Conservation (phyloP, 2,797 vertebrate species). For the Sciaenops ocellatus region DNA sequence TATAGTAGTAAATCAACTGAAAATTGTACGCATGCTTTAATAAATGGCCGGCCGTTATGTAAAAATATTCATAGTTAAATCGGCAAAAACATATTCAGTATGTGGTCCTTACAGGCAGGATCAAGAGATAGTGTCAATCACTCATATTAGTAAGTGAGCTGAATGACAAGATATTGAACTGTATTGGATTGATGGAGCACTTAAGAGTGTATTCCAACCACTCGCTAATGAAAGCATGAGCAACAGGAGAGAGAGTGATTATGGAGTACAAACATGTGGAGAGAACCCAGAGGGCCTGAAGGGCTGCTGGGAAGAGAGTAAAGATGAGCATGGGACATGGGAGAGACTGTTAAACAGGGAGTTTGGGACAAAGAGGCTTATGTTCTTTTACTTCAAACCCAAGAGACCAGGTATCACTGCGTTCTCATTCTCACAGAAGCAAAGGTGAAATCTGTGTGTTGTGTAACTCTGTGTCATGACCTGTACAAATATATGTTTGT, state of each 20-base stretch:
- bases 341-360: conserved; percentile 58
- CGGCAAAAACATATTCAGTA: background rate
- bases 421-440: conserved; percentile 18
- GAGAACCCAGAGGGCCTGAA: conserved; percentile 22
- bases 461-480: background rate
- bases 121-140: conserved; percentile 18
- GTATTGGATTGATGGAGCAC: conserved; percentile 29
- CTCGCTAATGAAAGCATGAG: conserved; percentile 40
- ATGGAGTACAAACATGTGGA: conserved; percentile 48
- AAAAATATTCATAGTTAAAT: conserved; percentile 1
- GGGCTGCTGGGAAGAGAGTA: conserved; percentile 24
- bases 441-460: conserved; percentile 35
- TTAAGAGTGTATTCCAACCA: conserved; percentile 26
- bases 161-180: conserved; percentile 28
- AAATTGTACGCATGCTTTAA: background rate
- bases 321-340: conserved; percentile 37
- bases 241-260: conserved; percentile 46
- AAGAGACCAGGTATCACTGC: conserved; percentile 33
- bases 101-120: background rate
- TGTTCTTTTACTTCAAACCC: conserved; percentile 40
- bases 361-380: conserved; percentile 53
- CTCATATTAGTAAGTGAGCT: conserved; percentile 27
- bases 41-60: background rate
- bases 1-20: background rate
- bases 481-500: conserved; percentile 11